These are phyloP conservation scores for Gavialis gangeticus DNA, from an alignment of 2,113 vertebrate genomes.

Conservation along the genomic window DNA sequence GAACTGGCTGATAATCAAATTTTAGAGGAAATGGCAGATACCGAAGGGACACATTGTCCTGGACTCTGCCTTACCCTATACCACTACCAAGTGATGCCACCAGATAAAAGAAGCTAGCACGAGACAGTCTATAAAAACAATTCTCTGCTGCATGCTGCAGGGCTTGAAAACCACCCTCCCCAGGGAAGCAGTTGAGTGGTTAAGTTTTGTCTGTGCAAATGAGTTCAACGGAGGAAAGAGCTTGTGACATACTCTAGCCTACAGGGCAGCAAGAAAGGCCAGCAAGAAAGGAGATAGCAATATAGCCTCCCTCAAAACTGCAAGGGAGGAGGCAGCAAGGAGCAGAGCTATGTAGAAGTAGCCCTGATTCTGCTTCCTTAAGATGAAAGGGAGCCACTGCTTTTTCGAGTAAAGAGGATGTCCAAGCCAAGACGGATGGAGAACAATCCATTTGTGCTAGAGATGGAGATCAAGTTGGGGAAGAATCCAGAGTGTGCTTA, in stretches of 20 bases:
- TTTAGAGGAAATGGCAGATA: too few relatives aligned
- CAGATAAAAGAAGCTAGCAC: accelerated
- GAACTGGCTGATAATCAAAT: not conserved
- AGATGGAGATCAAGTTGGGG: not conserved
- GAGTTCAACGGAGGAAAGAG: not conserved
- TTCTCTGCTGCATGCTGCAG: not conserved
- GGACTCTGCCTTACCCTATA: not conserved
- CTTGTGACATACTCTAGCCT: not conserved
- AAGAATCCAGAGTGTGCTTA: not conserved
- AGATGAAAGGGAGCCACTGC: not conserved
- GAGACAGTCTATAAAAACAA: not conserved
- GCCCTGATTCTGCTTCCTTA: not conserved
- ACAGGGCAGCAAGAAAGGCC: not conserved
- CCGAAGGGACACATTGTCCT: not conserved
- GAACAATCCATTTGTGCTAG: too few relatives aligned
- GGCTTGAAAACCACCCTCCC: not conserved
- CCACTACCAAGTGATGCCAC: not conserved
- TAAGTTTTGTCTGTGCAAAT: not conserved
- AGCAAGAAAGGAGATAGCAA: not conserved
- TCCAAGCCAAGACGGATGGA: too few relatives aligned
- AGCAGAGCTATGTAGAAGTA: not conserved
- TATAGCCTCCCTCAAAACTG: not conserved
- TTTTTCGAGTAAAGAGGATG: not conserved
- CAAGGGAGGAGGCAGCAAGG: not conserved
- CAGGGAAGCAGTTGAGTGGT: not conserved